Conservation (phyloP, 2,113 vertebrate genomes). For the Chaenocephalus aceratus region DNA sequence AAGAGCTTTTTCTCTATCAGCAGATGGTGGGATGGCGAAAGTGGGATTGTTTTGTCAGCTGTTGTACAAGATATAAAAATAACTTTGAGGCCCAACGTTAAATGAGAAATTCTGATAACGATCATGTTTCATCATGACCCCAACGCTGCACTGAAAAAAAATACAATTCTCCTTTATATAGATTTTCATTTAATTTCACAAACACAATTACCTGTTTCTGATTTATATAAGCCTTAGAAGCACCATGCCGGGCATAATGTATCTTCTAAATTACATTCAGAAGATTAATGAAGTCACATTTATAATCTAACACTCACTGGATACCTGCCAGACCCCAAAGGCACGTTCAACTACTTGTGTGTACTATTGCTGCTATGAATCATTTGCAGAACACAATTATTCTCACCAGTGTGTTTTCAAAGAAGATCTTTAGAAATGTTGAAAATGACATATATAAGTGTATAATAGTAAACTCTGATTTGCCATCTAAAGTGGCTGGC, state of each 20-base stretch:
- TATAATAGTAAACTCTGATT: neutral
- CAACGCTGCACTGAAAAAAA: neutral
- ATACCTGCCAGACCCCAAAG: neutral
- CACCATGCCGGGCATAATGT: neutral
- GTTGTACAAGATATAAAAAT: neutral
- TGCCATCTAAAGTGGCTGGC: neutral
- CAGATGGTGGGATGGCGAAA: neutral
- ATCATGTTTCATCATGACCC: neutral
- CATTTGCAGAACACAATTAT: neutral
- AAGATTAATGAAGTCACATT: conserved; percentile 8
- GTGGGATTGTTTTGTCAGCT: neutral
- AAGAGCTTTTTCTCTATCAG: neutral
- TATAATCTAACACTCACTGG: neutral
- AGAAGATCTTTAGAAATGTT: neutral
- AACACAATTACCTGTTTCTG: neutral
- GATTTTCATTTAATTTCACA: neutral
- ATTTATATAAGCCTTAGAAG: neutral
- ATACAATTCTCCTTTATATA: neutral
- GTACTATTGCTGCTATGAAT: neutral
- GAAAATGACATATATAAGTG: too few species aligned
- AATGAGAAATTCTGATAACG: neutral
- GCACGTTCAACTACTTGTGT: neutral
- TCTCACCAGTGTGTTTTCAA: neutral
- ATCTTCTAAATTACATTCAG: neutral
- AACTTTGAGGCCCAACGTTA: neutral